Base-by-base conservation (phyloP, 2,888 invertebrate species). In the Prosapia bicincta region DNA sequence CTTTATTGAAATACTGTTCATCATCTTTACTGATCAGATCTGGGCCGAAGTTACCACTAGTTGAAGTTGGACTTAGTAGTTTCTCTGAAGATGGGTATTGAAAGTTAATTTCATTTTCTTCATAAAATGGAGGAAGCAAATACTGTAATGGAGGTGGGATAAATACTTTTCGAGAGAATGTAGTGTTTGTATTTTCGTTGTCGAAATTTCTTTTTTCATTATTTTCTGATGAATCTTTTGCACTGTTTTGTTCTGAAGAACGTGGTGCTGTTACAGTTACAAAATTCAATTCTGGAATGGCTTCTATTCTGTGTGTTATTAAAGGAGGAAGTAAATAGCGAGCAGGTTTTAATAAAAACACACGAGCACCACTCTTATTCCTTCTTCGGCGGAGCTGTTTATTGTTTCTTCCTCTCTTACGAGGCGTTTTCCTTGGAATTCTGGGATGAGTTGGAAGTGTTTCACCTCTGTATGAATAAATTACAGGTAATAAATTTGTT, bases 381-480 rank as follows among this genome's bases (percentile, higher is more conserved):
- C 38, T 38, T 13, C 38, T 5, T 2, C 13, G 38, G 13, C 38
- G 38, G 2, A 13, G 38, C 13, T 38, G 38, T 38, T 38, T 38
- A 38, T 13, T 13, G 38, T 13, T 7, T 13, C 38, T 5, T 5
- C 10, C 13, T 69, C 73, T 73, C 3, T 6, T 24, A 9, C 24
- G 5, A 0, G 54, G 38, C 0, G 69, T 69, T 23, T 69, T 74
- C 10, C 74, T 68, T 1, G 74, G 74, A 23, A 74, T 74, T 5
- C 74, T 68, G 24, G 74, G 74, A 38, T 74, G 74, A 24, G 69
- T 54, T n/a, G 74, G 74, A 13, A 69, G 26, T 9, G 74, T 69
- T 24, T 74, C 74, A 38, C 38, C 38, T 38, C 38, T 38, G 13
- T 38, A 38, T 13, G 38, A 38, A 38, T 38, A 38, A 38, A 38